These are phyloP conservation scores for Pseudomyrmex dendroicus DNA, from an alignment of 1,140 invertebrate species.

Conservation along the genomic window DNA sequence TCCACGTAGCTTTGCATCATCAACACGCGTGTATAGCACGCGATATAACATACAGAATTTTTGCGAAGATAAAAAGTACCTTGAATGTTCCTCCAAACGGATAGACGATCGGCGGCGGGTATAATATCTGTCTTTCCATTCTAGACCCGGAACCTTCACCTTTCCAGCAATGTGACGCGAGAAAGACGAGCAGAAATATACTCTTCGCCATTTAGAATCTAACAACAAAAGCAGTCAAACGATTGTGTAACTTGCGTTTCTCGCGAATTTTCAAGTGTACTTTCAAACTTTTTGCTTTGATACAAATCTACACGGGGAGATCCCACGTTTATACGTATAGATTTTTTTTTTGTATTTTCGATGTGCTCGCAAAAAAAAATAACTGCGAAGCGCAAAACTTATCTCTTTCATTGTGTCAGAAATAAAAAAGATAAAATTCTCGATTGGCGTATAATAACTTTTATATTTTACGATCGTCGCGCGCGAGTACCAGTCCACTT, in stretches of 20 bases:
- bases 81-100: slow-evolving; percentile 80
- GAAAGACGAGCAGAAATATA: slow-evolving; percentile 11
- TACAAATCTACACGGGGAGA: background rate
- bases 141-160: background rate
- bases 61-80: slow-evolving; percentile 70
- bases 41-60: background rate
- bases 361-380: background rate
- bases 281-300: background rate
- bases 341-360: background rate
- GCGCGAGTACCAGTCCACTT: background rate
- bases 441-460: slow-evolving; percentile 10
- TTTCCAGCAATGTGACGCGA: background rate
- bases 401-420: background rate
- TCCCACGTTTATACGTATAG: background rate
- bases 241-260: background rate
- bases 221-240: background rate
- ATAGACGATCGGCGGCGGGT: slow-evolving; percentile 78
- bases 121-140: slow-evolving; percentile 64
- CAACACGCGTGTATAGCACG: background rate
- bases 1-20: too few relatives aligned
- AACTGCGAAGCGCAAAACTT: too few relatives aligned
- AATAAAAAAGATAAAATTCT: background rate
- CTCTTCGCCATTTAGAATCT: slow-evolving; percentile 28
- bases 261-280: background rate
- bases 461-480: slow-evolving; percentile 7